Base-by-base conservation (phyloP, 2,797 vertebrate species). In the Diplodus puntazzo region DNA sequence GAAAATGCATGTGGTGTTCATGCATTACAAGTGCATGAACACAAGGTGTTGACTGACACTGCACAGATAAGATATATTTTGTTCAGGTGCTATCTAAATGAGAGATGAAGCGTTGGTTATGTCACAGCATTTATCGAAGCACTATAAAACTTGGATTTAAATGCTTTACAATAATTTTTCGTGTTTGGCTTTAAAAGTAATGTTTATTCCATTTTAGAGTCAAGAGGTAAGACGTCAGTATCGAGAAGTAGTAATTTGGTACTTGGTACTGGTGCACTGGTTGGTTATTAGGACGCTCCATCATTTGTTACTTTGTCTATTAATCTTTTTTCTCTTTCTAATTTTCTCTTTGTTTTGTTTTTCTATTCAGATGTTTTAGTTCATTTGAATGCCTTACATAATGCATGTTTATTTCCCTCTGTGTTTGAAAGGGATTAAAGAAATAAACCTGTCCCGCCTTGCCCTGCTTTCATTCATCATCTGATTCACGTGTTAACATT, bases 401-500 rank as follows among this genome's bases (percentile, higher is more conserved):
- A 43, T 59, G 30, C 11, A 4, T 42, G 4, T 18, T 58, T 66
- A 77, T 77, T 20, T n/a, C 21, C 23, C 70, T 49, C 49, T 30
- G 20, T 54, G 49, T 63, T 79, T 68, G 34, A 61, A 76, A 58
- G 21, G 20, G 27, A 17, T 61, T 77, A 14, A 69, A 70, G 60
- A 85, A 68, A 80, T 71, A 73, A 73, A 61, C 52, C 30, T 16
- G 5, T 21, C 34, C 42, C 13, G 5, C 27, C 34, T 63, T 34
- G 17, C 27, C 2, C 34, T 16, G 18, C 4, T 7, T 50, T 75
- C n/a, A 54, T 73, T 80, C 68, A 54, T 64, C 20, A 42, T 68
- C n/a, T 52, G 48, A 66, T 83, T 81, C 64, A 60, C 16, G 4
- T 78, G 52, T 76, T 52, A 82, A 65, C 55, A 73, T 66, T 83